phyloP scores from a whole-genome alignment of 2,888 invertebrate species.

The Druceiella hillmani region DNA sequence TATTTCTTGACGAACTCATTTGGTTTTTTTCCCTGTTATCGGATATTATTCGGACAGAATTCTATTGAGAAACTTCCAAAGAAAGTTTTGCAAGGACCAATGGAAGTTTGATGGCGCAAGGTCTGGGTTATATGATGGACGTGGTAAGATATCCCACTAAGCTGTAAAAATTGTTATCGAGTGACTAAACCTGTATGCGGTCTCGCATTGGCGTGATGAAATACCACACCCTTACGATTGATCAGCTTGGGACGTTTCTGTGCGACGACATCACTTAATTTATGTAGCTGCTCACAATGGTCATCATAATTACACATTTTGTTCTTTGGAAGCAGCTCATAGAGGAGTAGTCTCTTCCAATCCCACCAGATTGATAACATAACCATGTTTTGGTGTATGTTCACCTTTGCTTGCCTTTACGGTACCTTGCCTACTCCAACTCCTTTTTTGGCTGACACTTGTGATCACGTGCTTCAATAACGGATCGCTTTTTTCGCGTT shows the following conservation, averaged over 20 bases:
- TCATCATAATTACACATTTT: not conserved
- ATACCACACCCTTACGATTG: too few relatives aligned
- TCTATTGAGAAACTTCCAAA: too few relatives aligned
- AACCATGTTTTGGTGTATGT: not conserved
- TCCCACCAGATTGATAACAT: not conserved
- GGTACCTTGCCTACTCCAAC: not conserved
- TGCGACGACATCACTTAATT: too few relatives aligned
- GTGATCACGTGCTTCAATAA: too few relatives aligned
- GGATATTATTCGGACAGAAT: too few relatives aligned
- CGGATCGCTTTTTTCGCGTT: not conserved
- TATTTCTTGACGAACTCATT: too few relatives aligned
- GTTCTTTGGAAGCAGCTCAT: not conserved
- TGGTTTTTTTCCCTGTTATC: too few relatives aligned
- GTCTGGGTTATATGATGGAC: not conserved
- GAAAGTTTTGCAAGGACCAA: not conserved
- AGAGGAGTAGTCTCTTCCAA: not conserved
- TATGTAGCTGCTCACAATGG: too few relatives aligned
- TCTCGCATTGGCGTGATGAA: not conserved
- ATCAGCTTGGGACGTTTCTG: too few relatives aligned
- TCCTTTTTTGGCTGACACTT: not conserved
- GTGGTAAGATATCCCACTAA: not conserved
- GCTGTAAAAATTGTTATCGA: not conserved
- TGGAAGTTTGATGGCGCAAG: not conserved
- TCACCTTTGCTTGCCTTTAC: not conserved
- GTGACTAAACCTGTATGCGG: not conserved